Evolutionary conservation across 1,140 invertebrate species (phyloP).

Genomic region (Drosophila grimshawi): DNA sequence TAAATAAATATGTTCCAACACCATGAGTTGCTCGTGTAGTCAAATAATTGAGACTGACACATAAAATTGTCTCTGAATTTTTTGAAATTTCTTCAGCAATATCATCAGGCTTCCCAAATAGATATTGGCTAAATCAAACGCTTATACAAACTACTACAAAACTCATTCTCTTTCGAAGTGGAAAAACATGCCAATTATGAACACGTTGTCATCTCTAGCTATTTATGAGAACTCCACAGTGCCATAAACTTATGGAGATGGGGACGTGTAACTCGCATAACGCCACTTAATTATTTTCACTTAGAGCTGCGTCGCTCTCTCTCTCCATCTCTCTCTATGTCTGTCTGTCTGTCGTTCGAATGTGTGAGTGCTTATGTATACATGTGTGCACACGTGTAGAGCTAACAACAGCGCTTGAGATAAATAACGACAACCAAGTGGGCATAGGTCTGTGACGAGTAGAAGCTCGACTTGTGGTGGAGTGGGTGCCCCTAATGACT

Average conservation of each 20-base stretch:
- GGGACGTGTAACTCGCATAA: conserved; percentile 66
- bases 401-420: conserved; percentile 65
- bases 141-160: no score
- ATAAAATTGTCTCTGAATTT: no score
- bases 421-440: conserved; percentile 63
- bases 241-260: conserved; percentile 36
- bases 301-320: conserved; percentile 21
- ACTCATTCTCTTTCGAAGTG: no score
- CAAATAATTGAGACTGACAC: no score
- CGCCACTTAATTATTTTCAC: conserved; percentile 73
- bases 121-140: no score
- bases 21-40: no score
- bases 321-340: no score
- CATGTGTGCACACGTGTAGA: conserved; percentile 68
- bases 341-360: background rate
- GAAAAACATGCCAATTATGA: conserved; percentile 11
- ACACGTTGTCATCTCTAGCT: conserved; percentile 58
- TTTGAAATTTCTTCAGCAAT: no score
- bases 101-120: no score
- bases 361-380: background rate
- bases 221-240: conserved; percentile 4
- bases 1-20: background rate
- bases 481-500: conserved; percentile 62
- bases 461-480: background rate
- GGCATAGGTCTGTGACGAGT: background rate